Base-by-base conservation (phyloP, 1,140 invertebrate species). In the Panagrolaimus sp. region DNA sequence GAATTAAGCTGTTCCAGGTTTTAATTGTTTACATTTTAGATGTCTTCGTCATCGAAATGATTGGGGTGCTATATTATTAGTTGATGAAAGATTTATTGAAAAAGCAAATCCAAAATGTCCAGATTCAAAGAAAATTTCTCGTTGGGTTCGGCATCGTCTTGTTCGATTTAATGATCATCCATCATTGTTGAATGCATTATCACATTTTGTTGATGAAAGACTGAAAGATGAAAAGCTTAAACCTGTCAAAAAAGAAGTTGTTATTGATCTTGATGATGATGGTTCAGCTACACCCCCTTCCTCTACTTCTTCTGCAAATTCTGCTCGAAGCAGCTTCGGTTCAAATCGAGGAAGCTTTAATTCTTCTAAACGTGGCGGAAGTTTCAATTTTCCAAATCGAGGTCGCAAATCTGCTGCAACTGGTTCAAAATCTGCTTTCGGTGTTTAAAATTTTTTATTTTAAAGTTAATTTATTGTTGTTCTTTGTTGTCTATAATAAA, bases 11-110 rank as follows among this genome's bases (percentile, higher is more conserved):
- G n/a, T n/a, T n/a, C n/a, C n/a, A n/a, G n/a, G n/a, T n/a, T n/a
- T n/a, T n/a, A n/a, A n/a, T n/a, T n/a, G n/a, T n/a, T n/a, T n/a
- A n/a, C n/a, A n/a, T n/a, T n/a, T n/a, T n/a, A n/a, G 83, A 23
- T 81, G 78, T 72, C 66, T 77, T 67, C 74, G 68, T 67, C 81
- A 70, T 74, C 83, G 84, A 69, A 84, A 88, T 73, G 89, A 90
- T 81, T 90, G 89, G 89, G 89, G 89, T 38, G 88, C 88, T 1
- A 83, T 90, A 25, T 78, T 90, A 31, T 79, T 90, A 23, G 84
- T 90, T 2, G 89, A 90, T 78, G 85, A 88, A 68, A 85, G 90
- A 78, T 90, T 87, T 11, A 42, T 69, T 42, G 44, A 44, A n/a
- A 67, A 69, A 11, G 46, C 47, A 9, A 27, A 47, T 5, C 47